These are phyloP conservation scores for Antigone vipio DNA, from an alignment of 2,113 vertebrate genomes.

Conservation along the genomic window DNA sequence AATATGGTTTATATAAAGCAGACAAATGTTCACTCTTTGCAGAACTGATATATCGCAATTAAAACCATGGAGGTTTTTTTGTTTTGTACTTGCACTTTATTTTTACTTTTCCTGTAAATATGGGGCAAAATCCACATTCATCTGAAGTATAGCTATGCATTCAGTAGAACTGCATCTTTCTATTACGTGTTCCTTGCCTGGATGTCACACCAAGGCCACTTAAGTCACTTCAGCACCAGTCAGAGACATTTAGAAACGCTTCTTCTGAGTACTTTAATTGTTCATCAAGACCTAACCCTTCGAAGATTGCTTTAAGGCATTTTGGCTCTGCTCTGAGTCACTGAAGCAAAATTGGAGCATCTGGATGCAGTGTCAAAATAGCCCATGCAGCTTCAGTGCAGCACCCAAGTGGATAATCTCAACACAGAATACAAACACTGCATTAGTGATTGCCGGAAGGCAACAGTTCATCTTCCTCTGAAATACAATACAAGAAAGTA, in stretches of 20 bases:
- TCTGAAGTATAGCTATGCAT: background rate
- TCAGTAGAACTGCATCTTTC: background rate
- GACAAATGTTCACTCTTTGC: background rate
- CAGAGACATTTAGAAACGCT: slow-evolving; percentile 19
- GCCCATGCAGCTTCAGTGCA: slow-evolving; percentile 27
- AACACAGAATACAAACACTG: slow-evolving; percentile 54
- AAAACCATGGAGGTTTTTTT: background rate
- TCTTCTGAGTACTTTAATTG: background rate
- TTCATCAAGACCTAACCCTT: slow-evolving; percentile 32
- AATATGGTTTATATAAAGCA: background rate
- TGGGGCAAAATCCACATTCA: background rate
- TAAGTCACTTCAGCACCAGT: slow-evolving; percentile 10
- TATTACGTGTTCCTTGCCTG: background rate
- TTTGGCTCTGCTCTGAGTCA: slow-evolving; percentile 55
- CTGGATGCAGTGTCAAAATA: slow-evolving; percentile 64
- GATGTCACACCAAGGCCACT: background rate
- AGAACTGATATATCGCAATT: background rate
- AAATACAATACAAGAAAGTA: slow-evolving; percentile 36
- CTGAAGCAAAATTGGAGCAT: slow-evolving; percentile 71
- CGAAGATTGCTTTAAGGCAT: slow-evolving; percentile 24
- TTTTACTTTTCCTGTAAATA: background rate
- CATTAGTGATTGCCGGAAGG: slow-evolving; percentile 21
- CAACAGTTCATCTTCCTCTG: slow-evolving; percentile 24
- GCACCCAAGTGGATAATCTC: slow-evolving; percentile 52
- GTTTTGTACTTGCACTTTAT: background rate